A percentile compares a stretch with the other conserved stretches of the same genome.
These are phyloP conservation scores for Lepidotrigona ventralis DNA, from an alignment of 1,140 invertebrate species.

Conservation along the genomic window DNA sequence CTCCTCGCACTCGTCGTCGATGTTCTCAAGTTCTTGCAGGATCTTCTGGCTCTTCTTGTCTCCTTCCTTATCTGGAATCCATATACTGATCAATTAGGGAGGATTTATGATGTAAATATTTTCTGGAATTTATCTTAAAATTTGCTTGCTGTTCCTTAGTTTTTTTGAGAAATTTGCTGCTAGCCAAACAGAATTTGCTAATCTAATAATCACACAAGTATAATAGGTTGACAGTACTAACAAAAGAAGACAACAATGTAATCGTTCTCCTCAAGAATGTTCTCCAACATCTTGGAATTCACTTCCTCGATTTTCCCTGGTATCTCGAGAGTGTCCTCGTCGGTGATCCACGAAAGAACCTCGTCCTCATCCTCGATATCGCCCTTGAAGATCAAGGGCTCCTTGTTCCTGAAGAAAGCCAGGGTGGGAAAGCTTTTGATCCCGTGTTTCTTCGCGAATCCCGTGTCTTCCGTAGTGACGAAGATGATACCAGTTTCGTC, in stretches of 20 bases:
- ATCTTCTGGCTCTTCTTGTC: slow-evolving; percentile 95
- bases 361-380: slow-evolving; percentile 95
- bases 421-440: slow-evolving; percentile 92
- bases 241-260: slow-evolving; percentile 96
- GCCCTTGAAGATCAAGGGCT: slow-evolving; percentile 90
- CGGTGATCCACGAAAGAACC: slow-evolving; percentile 93
- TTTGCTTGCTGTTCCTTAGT: no score
- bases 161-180: no score
- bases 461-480: slow-evolving; percentile 93
- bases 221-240: slow-evolving; percentile 80
- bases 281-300: slow-evolving; percentile 94
- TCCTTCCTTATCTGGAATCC: slow-evolving; percentile 88
- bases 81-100: background rate
- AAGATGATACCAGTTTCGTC: slow-evolving; percentile 96
- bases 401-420: slow-evolving; percentile 95
- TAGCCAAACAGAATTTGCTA: no score
- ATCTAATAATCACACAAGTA: no score
- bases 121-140: background rate
- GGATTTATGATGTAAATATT: background rate
- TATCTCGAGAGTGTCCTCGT: slow-evolving; percentile 94
- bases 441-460: slow-evolving; percentile 91
- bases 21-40: slow-evolving; percentile 94
- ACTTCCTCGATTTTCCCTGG: slow-evolving; percentile 97
- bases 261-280: slow-evolving; percentile 92
- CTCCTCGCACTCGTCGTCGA: slow-evolving; percentile 96